Base-by-base conservation (phyloP, 35 echinoderm and acorn worm genomes). In the Lytechinus variegatus region DNA sequence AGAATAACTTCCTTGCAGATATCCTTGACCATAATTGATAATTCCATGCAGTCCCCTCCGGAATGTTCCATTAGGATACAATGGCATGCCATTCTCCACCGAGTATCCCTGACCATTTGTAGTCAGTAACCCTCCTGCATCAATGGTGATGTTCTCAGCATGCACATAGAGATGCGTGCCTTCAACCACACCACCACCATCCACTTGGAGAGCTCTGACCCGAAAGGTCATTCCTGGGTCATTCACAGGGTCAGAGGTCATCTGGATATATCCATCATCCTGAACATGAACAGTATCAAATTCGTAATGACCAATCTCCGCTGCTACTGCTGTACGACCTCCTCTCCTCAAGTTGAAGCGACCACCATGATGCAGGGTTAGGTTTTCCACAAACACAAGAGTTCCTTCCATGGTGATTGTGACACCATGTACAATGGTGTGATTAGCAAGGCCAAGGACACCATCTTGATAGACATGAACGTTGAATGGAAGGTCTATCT, bases 111-210 rank as follows among this genome's bases (percentile, higher is more conserved):
- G 89, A 16, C 96, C 97, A 92, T 98, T 95, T 12, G 96, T 95
- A 88, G 95, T 96, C 13, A 98, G 94, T 19, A 54, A 27, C 16
- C 97, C 97, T 54, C 97, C 97, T 58, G 95, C 96, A 92, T 98
- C 97, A 24, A 98, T 93, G 28, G 97, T 98, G 44, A 98, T 98
- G 94, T 96, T 97, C 86, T 98, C 97, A 57, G 97, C 96, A 51
- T 94, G 94, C 10, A 98, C 91, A 52, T 98, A 98, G 33, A 98
- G 58, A 92, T 98, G 96, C 54, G 96, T 98, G 54, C 96, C 95
- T 94, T 98, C 97, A 3, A 98, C 96, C 11, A 98, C 87, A 54
- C 97, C 97, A 19, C 97, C 97, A 21, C 97, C 97, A 95, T 98
- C 97, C 5, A 98, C 94, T 16, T 95, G 96, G 24, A 98, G 96